phyloP scores from a whole-genome alignment of 2,888 invertebrate species.

The Acrobeloides nanus region DNA sequence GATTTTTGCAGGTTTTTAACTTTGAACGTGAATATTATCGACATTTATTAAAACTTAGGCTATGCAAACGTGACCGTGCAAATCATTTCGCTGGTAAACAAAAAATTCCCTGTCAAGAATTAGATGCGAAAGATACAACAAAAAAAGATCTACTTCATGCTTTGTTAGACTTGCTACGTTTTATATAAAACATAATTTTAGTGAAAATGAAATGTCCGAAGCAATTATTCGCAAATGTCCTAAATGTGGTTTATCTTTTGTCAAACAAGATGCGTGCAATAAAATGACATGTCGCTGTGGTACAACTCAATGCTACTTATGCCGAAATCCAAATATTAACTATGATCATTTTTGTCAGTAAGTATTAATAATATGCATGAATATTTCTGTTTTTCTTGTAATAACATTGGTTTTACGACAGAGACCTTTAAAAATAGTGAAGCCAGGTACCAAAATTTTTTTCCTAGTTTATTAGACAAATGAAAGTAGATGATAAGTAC shows the following conservation, averaged over 20 bases:
- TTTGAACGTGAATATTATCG: too few relatives aligned
- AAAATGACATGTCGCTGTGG: constrained; percentile 62
- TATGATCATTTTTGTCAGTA: constrained; percentile 53
- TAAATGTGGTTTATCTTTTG: constrained; percentile 57
- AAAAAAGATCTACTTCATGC: neutral
- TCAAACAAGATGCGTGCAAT: constrained; percentile 62
- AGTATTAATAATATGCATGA: neutral
- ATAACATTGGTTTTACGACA: too few relatives aligned
- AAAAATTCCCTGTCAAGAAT: neutral
- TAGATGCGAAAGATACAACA: neutral
- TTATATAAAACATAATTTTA: constrained; percentile 1
- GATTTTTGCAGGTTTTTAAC: neutral
- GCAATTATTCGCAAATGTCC: constrained; percentile 16
- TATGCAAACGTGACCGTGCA: constrained; percentile 6
- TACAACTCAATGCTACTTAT: constrained; percentile 61
- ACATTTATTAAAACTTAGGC: neutral
- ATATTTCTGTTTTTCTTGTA: too few relatives aligned
- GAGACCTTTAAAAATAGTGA: too few relatives aligned
- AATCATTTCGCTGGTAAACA: constrained; percentile 3
- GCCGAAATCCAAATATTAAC: constrained; percentile 58
- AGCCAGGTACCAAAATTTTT: too few relatives aligned
- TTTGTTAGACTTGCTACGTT: neutral
- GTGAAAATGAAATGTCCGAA: constrained; percentile 11
- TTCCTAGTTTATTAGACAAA: too few relatives aligned
- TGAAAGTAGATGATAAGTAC: too few relatives aligned